A percentile compares a stretch with the other conserved stretches of the same genome.
These are phyloP conservation scores for Desmodus rotundus DNA, from an alignment of 2,113 vertebrate genomes.

Conservation along the genomic window DNA sequence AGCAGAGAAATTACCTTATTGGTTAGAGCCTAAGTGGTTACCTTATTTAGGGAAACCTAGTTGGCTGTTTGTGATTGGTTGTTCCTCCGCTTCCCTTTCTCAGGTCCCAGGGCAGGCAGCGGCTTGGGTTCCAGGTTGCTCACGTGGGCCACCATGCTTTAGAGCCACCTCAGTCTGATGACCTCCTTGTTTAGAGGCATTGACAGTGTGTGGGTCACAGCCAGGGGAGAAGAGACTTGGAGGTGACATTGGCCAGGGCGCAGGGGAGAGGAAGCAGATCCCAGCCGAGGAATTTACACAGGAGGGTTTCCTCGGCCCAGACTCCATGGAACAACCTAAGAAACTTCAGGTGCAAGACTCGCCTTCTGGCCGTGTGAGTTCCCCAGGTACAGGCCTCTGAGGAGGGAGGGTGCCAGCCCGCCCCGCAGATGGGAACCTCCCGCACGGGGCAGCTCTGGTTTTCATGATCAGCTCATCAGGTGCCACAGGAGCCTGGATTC, in stretches of 20 bases:
- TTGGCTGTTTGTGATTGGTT: not conserved
- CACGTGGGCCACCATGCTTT: not conserved
- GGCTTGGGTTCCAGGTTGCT: not conserved
- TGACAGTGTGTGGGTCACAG: not conserved
- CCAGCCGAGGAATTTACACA: not conserved
- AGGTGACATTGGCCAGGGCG: rapidly evolving
- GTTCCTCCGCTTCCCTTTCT: not conserved
- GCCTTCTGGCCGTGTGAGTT: not conserved
- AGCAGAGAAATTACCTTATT: not conserved
- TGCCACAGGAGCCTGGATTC: not conserved
- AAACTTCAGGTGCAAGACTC: not conserved
- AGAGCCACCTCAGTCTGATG: too few relatives aligned
- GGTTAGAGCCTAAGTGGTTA: not conserved
- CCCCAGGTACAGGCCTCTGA: not conserved
- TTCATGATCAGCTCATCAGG: not conserved
- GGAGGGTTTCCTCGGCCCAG: not conserved
- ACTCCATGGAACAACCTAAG: not conserved
- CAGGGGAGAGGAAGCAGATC: not conserved
- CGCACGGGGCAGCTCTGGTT: not conserved
- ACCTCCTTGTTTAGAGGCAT: not conserved
- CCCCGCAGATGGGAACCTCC: not conserved
- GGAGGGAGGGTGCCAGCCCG: not conserved
- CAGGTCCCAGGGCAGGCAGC: not conserved
- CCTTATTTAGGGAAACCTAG: not conserved
- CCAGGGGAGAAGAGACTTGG: not conserved